Evolutionary conservation across 2,888 invertebrate species (phyloP).

Genomic region (Scaptomyza cyrtandrae): DNA sequence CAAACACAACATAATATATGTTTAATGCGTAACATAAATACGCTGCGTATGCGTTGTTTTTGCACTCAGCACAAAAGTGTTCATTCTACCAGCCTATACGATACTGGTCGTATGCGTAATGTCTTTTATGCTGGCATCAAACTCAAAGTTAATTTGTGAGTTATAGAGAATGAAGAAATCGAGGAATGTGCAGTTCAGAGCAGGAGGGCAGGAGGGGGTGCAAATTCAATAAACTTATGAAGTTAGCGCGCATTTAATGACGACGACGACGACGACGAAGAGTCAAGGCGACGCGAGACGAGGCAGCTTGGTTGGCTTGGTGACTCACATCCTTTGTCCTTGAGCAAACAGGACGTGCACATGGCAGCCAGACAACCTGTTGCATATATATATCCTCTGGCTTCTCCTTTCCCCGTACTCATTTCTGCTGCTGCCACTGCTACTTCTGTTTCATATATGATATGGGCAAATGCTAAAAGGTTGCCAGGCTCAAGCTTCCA

Average conservation of each 20-base stretch:
- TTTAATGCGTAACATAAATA: slow-evolving; percentile 10
- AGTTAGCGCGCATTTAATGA: slow-evolving; percentile 71
- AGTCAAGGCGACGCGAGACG: too few relatives aligned
- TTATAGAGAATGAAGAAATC: background rate
- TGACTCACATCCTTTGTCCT: slow-evolving; percentile 16
- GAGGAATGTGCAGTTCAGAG: too few relatives aligned
- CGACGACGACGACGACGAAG: slow-evolving; percentile 1
- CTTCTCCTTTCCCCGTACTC: background rate
- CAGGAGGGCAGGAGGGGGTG: slow-evolving; percentile 4
- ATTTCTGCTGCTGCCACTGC: background rate
- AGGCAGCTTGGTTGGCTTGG: background rate
- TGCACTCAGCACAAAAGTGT: background rate
- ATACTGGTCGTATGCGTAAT: slow-evolving; percentile 68
- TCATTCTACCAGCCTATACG: slow-evolving; percentile 6
- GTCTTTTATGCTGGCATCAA: slow-evolving; percentile 61
- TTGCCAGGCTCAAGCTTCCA: slow-evolving; percentile 1
- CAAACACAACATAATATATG: background rate
- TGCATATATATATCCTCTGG: slow-evolving; percentile 4
- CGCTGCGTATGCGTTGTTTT: slow-evolving; percentile 47
- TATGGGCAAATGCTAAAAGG: slow-evolving; percentile 4
- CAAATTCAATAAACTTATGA: slow-evolving; percentile 74
- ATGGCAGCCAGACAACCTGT: slow-evolving; percentile 24
- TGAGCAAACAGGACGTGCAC: slow-evolving; percentile 4
- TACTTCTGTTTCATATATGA: background rate
- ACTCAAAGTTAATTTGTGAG: slow-evolving; percentile 64